Evolutionary conservation across 2,888 invertebrate species (phyloP), one percentile per base, ranked within the genome.

Genomic region (Platycheirus albimanus): DNA sequence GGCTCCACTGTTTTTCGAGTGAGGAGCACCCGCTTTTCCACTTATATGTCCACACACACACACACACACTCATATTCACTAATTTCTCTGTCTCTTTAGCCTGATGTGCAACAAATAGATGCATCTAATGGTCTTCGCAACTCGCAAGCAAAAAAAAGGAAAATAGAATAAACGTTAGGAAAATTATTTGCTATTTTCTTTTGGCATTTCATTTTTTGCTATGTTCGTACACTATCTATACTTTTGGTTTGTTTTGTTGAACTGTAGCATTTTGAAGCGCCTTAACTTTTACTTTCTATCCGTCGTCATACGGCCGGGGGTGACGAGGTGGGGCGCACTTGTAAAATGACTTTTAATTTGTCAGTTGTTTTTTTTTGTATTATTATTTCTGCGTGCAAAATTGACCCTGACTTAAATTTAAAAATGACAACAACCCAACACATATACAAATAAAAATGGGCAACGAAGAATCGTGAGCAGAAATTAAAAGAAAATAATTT

Each of bases 81-180:
- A 10, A n/a, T n/a, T n/a, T n/a, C n/a, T n/a, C n/a, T n/a, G n/a
- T 33, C 30, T 66, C 63, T 51, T 15, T 56, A 61, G 43, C 8
- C 15, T 54, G 72, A 77, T 83, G 72, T 71, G 77, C 77, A 77
- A 83, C 80, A 81, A 81, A 81, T 83, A 63, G 72, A 83, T 83
- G 71, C 77, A 77, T 83, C 81, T 77, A 81, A 81, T 81, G 63
- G 52, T 54, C 45, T 67, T 43, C 11, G 38, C 30, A 33, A 8
- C n/a, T n/a, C n/a, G 8, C 30, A 33, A 43, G 38, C 49, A 36
- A 71, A 24, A 20, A 19, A 45, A 33, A 15, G 6, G 3, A 61
- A 61, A 43, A 43, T 30, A 61, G 8, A 17, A 45, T 30, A 30
- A 72, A 56, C 67, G 61, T 71, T 78, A 77, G 71, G 20, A 66